Evolutionary conservation across 2,888 invertebrate species (phyloP).

Genomic region (Rapana venosa): DNA sequence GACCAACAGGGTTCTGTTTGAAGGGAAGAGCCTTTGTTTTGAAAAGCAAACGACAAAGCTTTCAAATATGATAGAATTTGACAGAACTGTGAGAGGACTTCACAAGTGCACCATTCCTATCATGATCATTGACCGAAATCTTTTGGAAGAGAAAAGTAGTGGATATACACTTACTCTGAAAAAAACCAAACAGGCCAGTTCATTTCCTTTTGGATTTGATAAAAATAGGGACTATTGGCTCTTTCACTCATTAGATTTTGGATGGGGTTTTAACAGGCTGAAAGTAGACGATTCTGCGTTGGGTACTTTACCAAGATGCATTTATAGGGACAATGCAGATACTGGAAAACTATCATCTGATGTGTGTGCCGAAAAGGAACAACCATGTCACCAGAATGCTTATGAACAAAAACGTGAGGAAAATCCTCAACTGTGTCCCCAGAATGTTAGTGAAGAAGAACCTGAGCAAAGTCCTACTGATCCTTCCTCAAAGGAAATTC

Average conservation of each 20-base stretch:
- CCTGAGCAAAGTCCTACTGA: background rate
- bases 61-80: conserved; percentile 1
- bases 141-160: background rate
- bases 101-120: background rate
- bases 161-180: background rate
- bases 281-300: no score
- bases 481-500: background rate
- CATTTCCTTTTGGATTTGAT: conserved; percentile 6
- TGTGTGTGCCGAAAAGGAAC: background rate
- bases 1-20: background rate
- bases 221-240: background rate
- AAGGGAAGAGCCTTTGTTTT: background rate
- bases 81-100: conserved; percentile 6
- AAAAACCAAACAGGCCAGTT: background rate
- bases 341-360: background rate
- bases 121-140: conserved; percentile 6
- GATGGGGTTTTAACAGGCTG: background rate
- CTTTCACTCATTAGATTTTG: conserved; percentile 6
- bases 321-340: background rate
- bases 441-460: background rate
- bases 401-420: background rate
- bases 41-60: background rate
- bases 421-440: no score
- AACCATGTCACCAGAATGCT: background rate
- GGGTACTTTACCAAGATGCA: background rate